A percentile compares a stretch with the other conserved stretches of the same genome.
These are phyloP conservation scores for Chrosomus eos DNA, from an alignment of 2,797 vertebrate genomes.

Conservation along the genomic window DNA sequence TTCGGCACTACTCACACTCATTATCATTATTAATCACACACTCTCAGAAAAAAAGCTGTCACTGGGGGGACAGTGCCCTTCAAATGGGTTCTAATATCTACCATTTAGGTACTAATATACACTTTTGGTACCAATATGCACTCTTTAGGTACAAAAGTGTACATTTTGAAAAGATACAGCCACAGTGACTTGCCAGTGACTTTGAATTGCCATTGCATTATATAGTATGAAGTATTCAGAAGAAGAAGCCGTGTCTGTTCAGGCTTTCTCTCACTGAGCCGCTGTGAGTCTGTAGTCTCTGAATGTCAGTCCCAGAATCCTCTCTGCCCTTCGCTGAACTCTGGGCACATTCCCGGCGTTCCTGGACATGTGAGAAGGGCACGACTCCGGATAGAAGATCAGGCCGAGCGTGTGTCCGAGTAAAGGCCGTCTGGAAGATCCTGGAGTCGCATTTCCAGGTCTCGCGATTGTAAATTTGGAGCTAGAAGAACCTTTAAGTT, in stretches of 20 bases:
- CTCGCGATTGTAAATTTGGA: conserved; percentile 29
- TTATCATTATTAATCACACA: background rate
- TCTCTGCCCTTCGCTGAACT: conserved; percentile 64
- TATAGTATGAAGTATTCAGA: background rate
- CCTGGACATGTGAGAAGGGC: conserved; percentile 84
- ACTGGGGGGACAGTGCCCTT: too few relatives aligned
- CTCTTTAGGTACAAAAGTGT: too few relatives aligned
- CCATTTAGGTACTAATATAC: too few relatives aligned
- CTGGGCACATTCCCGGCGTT: conserved; percentile 80
- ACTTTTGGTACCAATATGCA: too few relatives aligned
- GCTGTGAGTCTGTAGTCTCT: conserved; percentile 27
- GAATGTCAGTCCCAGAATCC: conserved; percentile 57
- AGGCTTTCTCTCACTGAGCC: background rate
- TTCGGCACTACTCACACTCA: background rate
- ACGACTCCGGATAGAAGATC: conserved; percentile 65
- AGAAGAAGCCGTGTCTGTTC: background rate
- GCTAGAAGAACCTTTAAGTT: background rate
- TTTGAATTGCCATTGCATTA: background rate
- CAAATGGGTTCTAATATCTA: too few relatives aligned
- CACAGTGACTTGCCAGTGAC: too few relatives aligned
- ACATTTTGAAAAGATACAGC: too few relatives aligned
- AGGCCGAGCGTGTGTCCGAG: conserved; percentile 19
- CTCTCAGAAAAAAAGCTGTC: too few relatives aligned
- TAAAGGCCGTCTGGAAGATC: conserved; percentile 44
- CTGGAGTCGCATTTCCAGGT: conserved; percentile 23